Conservation (phyloP, 2,113 vertebrate genomes). For the Otis tarda region DNA sequence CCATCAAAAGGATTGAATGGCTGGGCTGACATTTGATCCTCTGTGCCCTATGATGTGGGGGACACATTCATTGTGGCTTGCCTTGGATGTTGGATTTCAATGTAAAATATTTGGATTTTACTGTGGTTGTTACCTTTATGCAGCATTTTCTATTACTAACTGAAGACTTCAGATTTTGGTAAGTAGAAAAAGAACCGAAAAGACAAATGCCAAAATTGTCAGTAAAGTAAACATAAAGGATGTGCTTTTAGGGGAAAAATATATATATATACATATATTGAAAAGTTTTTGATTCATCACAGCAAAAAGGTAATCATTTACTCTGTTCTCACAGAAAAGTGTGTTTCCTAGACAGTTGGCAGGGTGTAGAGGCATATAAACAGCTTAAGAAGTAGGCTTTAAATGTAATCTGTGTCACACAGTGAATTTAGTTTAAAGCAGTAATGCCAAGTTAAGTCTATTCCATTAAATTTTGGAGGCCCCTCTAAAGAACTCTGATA, state of each 20-base stretch:
- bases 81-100: neutral
- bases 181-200: neutral
- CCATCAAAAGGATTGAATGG: neutral
- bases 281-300: neutral
- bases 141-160: neutral
- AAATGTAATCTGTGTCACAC: neutral
- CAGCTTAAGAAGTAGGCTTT: neutral
- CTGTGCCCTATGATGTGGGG: neutral
- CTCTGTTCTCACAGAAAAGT: neutral
- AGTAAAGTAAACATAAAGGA: neutral
- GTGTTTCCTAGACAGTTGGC: neutral
- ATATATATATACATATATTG: too few species aligned
- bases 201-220: neutral
- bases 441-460: neutral
- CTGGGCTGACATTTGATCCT: neutral
- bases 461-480: neutral
- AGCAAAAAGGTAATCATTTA: neutral
- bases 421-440: neutral
- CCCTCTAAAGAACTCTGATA: neutral
- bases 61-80: neutral
- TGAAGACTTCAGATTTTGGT: neutral
- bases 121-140: neutral
- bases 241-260: neutral
- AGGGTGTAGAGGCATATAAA: neutral
- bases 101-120: neutral